Evolutionary conservation across 2,888 invertebrate genomes (phyloP).

Genomic region (Campoplex nolae): DNA sequence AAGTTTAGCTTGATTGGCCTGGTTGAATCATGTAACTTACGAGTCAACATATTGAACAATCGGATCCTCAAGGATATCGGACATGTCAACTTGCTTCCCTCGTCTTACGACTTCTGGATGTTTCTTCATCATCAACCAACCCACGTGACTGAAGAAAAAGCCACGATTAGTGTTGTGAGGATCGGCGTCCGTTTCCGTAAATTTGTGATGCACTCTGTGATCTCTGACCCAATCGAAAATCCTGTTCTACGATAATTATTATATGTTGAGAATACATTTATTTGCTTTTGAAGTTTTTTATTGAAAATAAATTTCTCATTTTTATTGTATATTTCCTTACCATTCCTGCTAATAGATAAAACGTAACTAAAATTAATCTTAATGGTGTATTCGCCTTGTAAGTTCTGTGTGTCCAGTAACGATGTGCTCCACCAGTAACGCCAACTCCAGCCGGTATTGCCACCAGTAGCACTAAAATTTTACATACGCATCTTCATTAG

Average conservation of each 20-base stretch:
- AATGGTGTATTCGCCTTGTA: slow-evolving; percentile 67
- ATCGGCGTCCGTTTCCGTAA: slow-evolving; percentile 91
- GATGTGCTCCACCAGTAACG: slow-evolving; percentile 69
- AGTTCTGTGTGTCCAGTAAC: slow-evolving; percentile 67
- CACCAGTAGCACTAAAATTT: slow-evolving; percentile 39
- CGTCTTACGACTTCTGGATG: slow-evolving; percentile 93
- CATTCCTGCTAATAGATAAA: slow-evolving; percentile 64
- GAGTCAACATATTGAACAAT: slow-evolving; percentile 91
- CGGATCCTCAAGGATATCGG: slow-evolving; percentile 92
- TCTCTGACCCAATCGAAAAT: slow-evolving; percentile 91
- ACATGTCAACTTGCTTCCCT: slow-evolving; percentile 92
- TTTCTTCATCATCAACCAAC: slow-evolving; percentile 96
- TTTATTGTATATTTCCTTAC: slow-evolving; percentile 35
- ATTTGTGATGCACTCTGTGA: slow-evolving; percentile 91
- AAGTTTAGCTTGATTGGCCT: too few species aligned
- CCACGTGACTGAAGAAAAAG: slow-evolving; percentile 96
- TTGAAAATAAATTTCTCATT: too few species aligned
- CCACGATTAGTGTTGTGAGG: slow-evolving; percentile 93
- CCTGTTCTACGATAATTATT: slow-evolving; percentile 86
- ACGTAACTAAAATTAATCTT: slow-evolving; percentile 54
- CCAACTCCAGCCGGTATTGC: slow-evolving; percentile 57
- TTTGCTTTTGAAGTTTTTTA: too few species aligned
- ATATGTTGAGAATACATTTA: neutral
- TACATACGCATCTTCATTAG: neutral
- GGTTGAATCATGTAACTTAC: slow-evolving; percentile 82